phyloP scores from a whole-genome alignment of 2,888 invertebrate species.

The Hololepta plana region DNA sequence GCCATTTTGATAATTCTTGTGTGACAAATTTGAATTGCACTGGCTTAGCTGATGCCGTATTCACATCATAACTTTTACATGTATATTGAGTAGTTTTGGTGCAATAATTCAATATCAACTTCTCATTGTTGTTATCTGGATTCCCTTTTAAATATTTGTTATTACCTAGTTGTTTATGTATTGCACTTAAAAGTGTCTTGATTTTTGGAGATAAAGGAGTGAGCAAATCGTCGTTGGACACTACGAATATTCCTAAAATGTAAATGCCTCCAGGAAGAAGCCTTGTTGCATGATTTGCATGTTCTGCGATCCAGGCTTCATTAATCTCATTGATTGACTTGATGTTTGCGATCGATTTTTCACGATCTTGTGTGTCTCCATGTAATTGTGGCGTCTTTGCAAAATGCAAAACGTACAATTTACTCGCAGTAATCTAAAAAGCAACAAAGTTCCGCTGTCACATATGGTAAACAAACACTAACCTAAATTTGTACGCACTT shows the following conservation, averaged over 20 bases:
- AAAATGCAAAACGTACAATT: constrained; percentile 50
- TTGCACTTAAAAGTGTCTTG: constrained; percentile 35
- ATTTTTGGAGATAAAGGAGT: constrained; percentile 37
- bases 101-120: constrained; percentile 43
- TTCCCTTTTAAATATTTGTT: constrained; percentile 45
- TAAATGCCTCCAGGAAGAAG: constrained; percentile 85
- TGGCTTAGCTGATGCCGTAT: constrained; percentile 35
- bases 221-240: constrained; percentile 46
- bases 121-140: constrained; percentile 34
- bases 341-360: constrained; percentile 20
- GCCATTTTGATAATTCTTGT: constrained; percentile 55
- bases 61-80: constrained; percentile 46
- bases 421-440: constrained; percentile 9
- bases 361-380: constrained; percentile 22
- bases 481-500: too few species aligned
- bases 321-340: constrained; percentile 37
- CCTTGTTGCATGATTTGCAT: constrained; percentile 70
- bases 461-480: constrained; percentile 7
- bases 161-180: constrained; percentile 34
- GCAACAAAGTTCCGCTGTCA: constrained; percentile 10
- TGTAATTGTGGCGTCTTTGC: constrained; percentile 43
- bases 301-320: constrained; percentile 56
- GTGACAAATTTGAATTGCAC: constrained; percentile 63
- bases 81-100: constrained; percentile 34
- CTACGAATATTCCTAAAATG: constrained; percentile 66